A percentile compares a stretch with the other conserved stretches of the same genome.
Evolutionary conservation across 1,140 invertebrate genomes (phyloP).

Genomic region (Drosophila nasuta): DNA sequence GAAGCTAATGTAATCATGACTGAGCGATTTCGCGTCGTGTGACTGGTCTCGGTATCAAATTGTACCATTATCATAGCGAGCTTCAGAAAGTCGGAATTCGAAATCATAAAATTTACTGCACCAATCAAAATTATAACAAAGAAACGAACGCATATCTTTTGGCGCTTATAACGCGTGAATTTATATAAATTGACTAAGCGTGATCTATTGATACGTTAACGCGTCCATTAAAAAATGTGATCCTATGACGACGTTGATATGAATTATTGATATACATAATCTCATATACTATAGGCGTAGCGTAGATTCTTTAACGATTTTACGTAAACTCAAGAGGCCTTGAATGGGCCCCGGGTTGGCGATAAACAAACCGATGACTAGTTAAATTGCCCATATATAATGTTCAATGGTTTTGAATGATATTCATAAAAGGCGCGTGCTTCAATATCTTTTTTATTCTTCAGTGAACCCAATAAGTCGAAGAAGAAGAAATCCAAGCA

Average conservation of each 20-base stretch:
- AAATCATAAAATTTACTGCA: conserved; percentile 31
- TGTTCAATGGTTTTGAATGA: neutral
- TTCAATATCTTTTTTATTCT: conserved; percentile 22
- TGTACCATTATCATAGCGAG: conserved; percentile 9
- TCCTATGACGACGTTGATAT: conserved; percentile 44
- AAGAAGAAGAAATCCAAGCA: conserved; percentile 67
- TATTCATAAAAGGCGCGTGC: neutral
- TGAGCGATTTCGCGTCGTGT: conserved; percentile 7
- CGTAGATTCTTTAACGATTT: conserved; percentile 2
- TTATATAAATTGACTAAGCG: conserved; percentile 15
- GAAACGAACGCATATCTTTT: conserved; percentile 17
- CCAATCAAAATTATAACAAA: conserved; percentile 12
- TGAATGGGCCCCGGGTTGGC: neutral
- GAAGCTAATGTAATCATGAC: conserved; percentile 43
- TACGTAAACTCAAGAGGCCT: neutral
- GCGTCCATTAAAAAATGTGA: conserved; percentile 1
- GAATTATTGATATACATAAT: conserved; percentile 21
- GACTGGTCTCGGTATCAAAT: conserved; percentile 10
- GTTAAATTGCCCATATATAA: conserved; percentile 2
- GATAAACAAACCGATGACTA: neutral
- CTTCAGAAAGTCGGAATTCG: conserved; percentile 5
- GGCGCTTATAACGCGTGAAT: neutral
- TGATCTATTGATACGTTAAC: conserved; percentile 4
- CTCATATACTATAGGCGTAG: neutral
- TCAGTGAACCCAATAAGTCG: conserved; percentile 64